Conservation (phyloP, 2,797 vertebrate genomes). For the Kryptopterus vitreolus region DNA sequence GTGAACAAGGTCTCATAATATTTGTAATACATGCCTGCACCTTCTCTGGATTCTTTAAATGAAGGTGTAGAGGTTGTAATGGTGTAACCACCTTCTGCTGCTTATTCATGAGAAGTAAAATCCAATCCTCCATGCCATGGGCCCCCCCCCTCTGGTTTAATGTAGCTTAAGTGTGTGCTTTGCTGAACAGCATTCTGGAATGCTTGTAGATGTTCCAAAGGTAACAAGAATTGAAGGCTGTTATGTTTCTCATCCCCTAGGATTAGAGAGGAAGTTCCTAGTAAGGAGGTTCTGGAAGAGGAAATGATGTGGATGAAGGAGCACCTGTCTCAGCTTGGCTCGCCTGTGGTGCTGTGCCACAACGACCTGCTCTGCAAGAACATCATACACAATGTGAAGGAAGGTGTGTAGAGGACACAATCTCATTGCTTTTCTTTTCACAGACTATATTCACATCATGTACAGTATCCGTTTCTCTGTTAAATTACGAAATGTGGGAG, state of each 20-base stretch:
- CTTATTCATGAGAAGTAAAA: neutral
- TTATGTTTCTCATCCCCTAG: conserved; percentile 66
- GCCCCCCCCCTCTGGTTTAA: too few species aligned
- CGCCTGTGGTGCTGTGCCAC: conserved; percentile 95
- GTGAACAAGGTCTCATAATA: neutral
- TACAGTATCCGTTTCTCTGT: neutral
- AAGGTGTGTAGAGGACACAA: conserved; percentile 68
- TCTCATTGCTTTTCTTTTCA: neutral
- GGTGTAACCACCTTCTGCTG: neutral
- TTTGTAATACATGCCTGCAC: neutral
- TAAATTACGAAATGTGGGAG: too few species aligned
- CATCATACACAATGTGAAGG: conserved; percentile 87
- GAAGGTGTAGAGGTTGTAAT: too few species aligned
- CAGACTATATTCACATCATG: too few species aligned
- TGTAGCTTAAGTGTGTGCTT: neutral
- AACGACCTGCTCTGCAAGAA: conserved; percentile 98
- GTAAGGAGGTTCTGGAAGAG: conserved; percentile 81
- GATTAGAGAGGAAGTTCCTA: conserved; percentile 85
- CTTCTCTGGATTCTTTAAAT: neutral
- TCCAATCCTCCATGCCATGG: too few species aligned
- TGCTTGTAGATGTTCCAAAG: neutral
- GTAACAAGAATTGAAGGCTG: neutral
- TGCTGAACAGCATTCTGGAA: neutral
- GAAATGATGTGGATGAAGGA: conserved; percentile 94
- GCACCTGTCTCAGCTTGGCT: conserved; percentile 85